Evolutionary conservation across 2,797 vertebrate genomes (phyloP), one percentile per base, ranked within the genome.

Genomic region (Xenentodon cancila): DNA sequence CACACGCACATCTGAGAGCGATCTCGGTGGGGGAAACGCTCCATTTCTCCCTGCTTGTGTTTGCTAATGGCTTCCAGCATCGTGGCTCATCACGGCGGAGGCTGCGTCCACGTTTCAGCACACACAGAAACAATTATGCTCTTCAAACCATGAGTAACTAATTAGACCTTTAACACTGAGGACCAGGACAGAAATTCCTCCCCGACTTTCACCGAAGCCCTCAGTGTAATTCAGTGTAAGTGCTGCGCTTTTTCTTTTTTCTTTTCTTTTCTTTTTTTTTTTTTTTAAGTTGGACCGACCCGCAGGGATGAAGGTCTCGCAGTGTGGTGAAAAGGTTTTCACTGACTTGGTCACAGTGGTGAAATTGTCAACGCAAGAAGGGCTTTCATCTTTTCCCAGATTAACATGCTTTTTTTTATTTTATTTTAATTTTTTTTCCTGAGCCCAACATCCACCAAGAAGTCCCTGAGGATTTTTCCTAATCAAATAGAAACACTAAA

Each of bases 1-100:
- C 7, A 71, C 64, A 59, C 69, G 68, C 84, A 91, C 92, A 93
- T 92, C 92, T 93, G 92, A 92, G 80, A 92, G 87, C 73, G 80
- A 93, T 93, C 89, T 88, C 75, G 63, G 68, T 54, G 58, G 80
- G 73, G 78, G 85, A 91, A 91, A 88, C 68, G 88, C 91, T 92
- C 86, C 82, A 93, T 91, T 92, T 92, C 88, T 77, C 69, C 74
- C 69, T 49, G 84, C 88, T 92, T 88, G 79, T 80, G 84, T 88
- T 84, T 86, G 79, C 71, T 92, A 94, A 92, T 93, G 80, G 84
- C 89, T 93, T 92, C 90, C 92, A 94, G 91, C 87, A 89, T 89
- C 75, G 75, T 59, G 60, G 87, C 87, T 90, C 80, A 90, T 84
- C 88, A 85, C 20, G 51, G 81, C 64, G 45, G 75, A 64, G 68